Base-by-base conservation (phyloP, 2,888 invertebrate species). In the Altica lythri region DNA sequence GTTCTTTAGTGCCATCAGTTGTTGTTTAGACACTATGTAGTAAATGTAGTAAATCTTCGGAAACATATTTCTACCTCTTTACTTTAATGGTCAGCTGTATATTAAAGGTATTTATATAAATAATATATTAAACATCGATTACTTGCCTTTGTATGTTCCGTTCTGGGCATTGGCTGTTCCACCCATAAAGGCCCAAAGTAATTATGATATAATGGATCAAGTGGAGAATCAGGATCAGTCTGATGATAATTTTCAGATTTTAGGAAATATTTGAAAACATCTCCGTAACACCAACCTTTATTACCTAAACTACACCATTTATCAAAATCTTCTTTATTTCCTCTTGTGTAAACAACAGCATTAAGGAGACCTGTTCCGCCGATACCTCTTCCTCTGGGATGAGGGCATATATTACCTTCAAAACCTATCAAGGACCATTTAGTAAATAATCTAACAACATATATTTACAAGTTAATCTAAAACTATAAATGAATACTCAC, bases 271-370 rank as follows among this genome's bases (percentile, higher is more conserved):
- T 80, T 80, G 8, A 81, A 69, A 2, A 74, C 81, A 1, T 84
- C 82, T 0, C 77, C 66, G 64, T 83, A 85, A 2, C 86, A 80
- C 81, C 81, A 73, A 2, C 70, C 69, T 0, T 47, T 57, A 49
- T 69, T 71, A 1, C 72, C 71, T 2, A 67, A 53, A 0, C 60
- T 63, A 8, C 73, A 78, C 81, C 81, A 81, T 1, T 59, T 53
- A 57, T 79, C 76, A 57, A 76, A 81, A 59, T 80, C 79, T 8
- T 68, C 60, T 12, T 69, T 65, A 61, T 76, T 75, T 1, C 80
- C 80, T 30, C 80, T 65, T 0, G 77, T 69, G 62, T 80, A 80
- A n/a, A 79, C 68, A 77, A 81, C 77, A 57, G 74, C 76, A 60
- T 81, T 81, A 2, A 80, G 68, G 2, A 76, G 67, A 40, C 78